Conservation (phyloP, 2,797 vertebrate genomes). For the Myotis findleyi region DNA sequence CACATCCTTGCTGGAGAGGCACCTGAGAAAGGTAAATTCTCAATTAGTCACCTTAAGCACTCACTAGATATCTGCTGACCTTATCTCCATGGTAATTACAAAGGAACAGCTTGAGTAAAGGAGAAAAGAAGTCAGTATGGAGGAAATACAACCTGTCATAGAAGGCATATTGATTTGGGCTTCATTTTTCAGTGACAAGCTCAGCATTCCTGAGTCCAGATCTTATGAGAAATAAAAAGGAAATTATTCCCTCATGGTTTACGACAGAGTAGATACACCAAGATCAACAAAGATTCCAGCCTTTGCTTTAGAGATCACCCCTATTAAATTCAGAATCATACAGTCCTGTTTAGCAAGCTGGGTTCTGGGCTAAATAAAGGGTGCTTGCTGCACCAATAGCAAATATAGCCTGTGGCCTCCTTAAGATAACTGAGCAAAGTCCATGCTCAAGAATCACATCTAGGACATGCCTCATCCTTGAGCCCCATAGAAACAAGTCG, state of each 20-base stretch:
- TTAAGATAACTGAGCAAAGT: constrained; percentile 4
- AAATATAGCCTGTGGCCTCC: constrained; percentile 29
- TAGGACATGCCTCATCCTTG: not conserved
- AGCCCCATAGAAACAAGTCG: not conserved
- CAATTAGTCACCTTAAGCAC: not conserved
- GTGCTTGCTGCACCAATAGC: not conserved
- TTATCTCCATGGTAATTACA: constrained; percentile 27
- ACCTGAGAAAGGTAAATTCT: not conserved
- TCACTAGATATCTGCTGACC: not conserved
- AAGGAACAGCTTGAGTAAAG: not conserved
- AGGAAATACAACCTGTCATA: not conserved
- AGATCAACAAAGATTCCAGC: not conserved
- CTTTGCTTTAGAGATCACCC: not conserved
- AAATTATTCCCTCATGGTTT: not conserved
- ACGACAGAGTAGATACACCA: not conserved
- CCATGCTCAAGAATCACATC: constrained; percentile 57
- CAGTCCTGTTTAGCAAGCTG: not conserved
- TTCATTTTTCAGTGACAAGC: not conserved
- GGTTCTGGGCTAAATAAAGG: not conserved
- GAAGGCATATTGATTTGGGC: not conserved
- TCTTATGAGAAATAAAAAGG: not conserved
- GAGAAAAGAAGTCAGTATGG: not conserved
- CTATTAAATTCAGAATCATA: not conserved
- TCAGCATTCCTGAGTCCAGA: constrained; percentile 18
- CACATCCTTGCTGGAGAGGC: not conserved